Evolutionary conservation across 2,888 invertebrate species (phyloP).

Genomic region (Aromia moschata): DNA sequence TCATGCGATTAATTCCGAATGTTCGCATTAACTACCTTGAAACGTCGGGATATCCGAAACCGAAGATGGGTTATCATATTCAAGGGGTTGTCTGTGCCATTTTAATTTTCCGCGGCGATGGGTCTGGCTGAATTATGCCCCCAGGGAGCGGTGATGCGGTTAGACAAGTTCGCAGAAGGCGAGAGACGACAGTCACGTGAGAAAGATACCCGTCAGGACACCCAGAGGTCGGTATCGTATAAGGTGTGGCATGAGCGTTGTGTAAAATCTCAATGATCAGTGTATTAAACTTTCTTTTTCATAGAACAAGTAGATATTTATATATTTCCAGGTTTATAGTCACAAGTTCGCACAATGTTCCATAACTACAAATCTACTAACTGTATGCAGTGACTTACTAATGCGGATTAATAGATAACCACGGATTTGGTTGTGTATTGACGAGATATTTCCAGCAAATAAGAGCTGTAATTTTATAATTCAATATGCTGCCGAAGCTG

Average conservation of each 20-base stretch:
- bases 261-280: too few relatives aligned
- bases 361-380: too few relatives aligned
- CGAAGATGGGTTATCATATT: conserved; percentile 29
- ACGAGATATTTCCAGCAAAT: too few relatives aligned
- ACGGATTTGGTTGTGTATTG: background rate
- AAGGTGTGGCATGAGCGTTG: conserved; percentile 26
- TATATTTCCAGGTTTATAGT: background rate
- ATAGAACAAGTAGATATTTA: conserved; percentile 1
- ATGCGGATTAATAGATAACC: background rate
- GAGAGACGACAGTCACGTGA: conserved; percentile 38
- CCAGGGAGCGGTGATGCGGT: conserved; percentile 44
- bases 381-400: too few relatives aligned
- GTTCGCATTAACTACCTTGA: conserved; percentile 11
- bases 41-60: conserved; percentile 19
- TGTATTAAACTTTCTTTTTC: conserved; percentile 38
- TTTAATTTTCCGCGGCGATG: conserved; percentile 54
- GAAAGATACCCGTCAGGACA: conserved; percentile 38
- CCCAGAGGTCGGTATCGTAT: conserved; percentile 38
- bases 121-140: conserved; percentile 51
- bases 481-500: background rate
- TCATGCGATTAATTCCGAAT: too few relatives aligned
- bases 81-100: conserved; percentile 43
- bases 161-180: conserved; percentile 29
- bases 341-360: too few relatives aligned
- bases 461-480: too few relatives aligned